Conservation (phyloP, 1,140 invertebrate genomes). For the Rhyacophila brunnea region DNA sequence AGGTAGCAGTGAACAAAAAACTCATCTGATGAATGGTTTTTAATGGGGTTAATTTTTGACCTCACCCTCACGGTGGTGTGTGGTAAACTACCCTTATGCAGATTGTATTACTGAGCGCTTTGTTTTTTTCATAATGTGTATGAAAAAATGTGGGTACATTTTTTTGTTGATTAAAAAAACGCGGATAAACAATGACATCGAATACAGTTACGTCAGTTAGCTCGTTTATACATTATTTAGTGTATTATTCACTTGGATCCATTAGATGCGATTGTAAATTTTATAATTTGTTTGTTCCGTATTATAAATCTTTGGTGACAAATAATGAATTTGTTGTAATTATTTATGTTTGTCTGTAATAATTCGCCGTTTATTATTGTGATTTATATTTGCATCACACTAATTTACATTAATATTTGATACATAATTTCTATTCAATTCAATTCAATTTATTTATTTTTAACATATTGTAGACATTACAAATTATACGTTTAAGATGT, state of each 20-base stretch:
- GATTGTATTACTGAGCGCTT: constrained; percentile 33
- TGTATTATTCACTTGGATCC: constrained; percentile 1
- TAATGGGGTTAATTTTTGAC: constrained; percentile 33
- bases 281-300: background rate
- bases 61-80: constrained; percentile 21
- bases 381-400: constrained; percentile 5
- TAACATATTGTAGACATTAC: no score
- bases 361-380: background rate
- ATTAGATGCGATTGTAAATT: background rate
- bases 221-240: constrained; percentile 29
- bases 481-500: no score
- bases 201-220: constrained; percentile 16
- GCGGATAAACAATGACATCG: constrained; percentile 28
- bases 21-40: no score
- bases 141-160: constrained; percentile 28
- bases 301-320: background rate
- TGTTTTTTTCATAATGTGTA: constrained; percentile 28
- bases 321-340: no score
- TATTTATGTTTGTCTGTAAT: no score
- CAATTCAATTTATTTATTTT: background rate
- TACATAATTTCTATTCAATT: background rate
- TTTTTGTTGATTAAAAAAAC: constrained; percentile 21
- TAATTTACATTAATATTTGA: background rate
- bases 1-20: no score
- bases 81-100: constrained; percentile 34